Evolutionary conservation across 2,797 vertebrate genomes (phyloP), one percentile per base, ranked within the genome.

Genomic region (Delichon dasypus): DNA sequence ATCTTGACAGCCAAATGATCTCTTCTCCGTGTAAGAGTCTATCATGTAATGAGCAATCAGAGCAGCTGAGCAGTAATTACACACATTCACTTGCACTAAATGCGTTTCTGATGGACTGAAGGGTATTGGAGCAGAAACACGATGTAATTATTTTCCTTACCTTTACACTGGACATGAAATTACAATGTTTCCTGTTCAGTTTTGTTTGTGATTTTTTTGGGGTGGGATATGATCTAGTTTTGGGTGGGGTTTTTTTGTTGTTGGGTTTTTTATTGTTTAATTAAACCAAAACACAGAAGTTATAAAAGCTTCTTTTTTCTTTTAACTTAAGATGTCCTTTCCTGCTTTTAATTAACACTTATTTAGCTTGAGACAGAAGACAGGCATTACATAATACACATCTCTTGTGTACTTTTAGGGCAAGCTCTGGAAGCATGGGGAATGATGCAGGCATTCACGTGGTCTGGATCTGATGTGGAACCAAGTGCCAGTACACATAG

Each of bases 1-100:
- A 82, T 64, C 81, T 78, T 91, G 88, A 89, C 75, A 92, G 73
- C 36, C 70, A 95, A 87, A 75, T 77, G 64, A 89, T 89, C 79
- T 77, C 79, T 57, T 89, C 94, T 84, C 74, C 64, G 85, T 88
- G 60, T 93, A 85, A 86, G 50, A 80, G 66, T 36, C 32, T 70
- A 44, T 58, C 26, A 16, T 26, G 44, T 93, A 96, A 93, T 55
- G 70, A 94, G 79, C 54, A 93, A 89, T 93, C 91, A 88, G 91
- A 94, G 90, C 61, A 86, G 65, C 61, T 74, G 48, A 93, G 75
- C 47, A 48, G 55, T 85, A 96, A 92, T 91, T 96, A 88, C 16
- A 29, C 12, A 81, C 51, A n/a, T 82, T 93, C 80, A 45, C 72
- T 85, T 58, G 70, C 75, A 77, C 55, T 72, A 73, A 90, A 91